Evolutionary conservation across 2,888 invertebrate species (phyloP).

Genomic region (Heliconius ethilla): DNA sequence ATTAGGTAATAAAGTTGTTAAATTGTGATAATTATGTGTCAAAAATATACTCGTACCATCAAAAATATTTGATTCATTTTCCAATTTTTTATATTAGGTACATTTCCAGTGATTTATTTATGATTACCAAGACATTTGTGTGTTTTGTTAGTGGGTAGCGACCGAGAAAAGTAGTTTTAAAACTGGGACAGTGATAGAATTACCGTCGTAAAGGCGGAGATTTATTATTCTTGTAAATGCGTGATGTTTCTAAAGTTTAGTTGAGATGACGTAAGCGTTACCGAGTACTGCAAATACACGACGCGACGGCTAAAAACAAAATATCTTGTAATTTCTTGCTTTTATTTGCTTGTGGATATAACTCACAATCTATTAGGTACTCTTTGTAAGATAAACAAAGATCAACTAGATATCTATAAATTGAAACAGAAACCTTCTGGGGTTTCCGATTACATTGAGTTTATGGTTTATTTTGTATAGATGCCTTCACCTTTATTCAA

Average conservation of each 20-base stretch:
- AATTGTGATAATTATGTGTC: too few relatives aligned
- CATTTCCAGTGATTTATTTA: constrained; percentile 19
- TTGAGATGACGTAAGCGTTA: constrained; percentile 25
- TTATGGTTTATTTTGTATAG: too few relatives aligned
- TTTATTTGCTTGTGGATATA: constrained; percentile 7
- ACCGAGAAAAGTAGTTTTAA: constrained; percentile 40
- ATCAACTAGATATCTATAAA: not conserved
- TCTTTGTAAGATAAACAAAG: constrained; percentile 2
- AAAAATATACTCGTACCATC: too few relatives aligned
- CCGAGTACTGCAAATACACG: constrained; percentile 17
- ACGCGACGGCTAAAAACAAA: constrained; percentile 13
- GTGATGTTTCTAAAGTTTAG: constrained; percentile 33
- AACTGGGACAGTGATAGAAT: constrained; percentile 55
- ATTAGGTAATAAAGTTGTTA: too few relatives aligned
- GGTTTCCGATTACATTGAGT: not conserved
- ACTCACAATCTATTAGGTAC: not conserved
- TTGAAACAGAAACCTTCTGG: not conserved
- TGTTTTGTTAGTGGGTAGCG: constrained; percentile 25
- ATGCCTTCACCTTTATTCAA: too few relatives aligned
- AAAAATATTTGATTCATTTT: too few relatives aligned
- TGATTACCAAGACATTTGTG: constrained; percentile 18
- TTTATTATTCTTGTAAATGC: constrained; percentile 57
- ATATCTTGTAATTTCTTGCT: constrained; percentile 7
- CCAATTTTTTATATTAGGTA: not conserved
- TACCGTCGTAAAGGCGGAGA: constrained; percentile 55